Conservation (phyloP, 2,888 invertebrate species). For the Drosophila longiperda region DNA sequence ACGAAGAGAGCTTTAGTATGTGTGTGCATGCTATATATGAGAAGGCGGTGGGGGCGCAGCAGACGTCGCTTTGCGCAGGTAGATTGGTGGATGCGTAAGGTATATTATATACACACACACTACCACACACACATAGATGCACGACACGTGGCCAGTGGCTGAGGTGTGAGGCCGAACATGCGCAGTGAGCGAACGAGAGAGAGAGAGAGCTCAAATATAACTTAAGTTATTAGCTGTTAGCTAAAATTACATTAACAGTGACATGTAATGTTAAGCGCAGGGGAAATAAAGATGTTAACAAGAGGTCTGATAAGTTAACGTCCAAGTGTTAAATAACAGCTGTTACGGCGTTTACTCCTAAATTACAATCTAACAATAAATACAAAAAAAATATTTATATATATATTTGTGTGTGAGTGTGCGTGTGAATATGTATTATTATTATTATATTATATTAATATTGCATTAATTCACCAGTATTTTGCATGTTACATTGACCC, state of each 20-base stretch:
- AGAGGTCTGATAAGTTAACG: constrained; percentile 12
- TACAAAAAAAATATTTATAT: background rate
- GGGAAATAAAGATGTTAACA: constrained; percentile 42
- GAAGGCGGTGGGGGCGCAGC: constrained; percentile 49
- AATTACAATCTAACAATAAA: constrained; percentile 48
- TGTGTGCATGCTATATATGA: constrained; percentile 30
- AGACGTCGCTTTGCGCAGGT: constrained; percentile 81
- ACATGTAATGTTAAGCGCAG: constrained; percentile 22
- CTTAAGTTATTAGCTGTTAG: constrained; percentile 9
- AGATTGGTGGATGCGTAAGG: constrained; percentile 85
- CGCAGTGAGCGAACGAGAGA: constrained; percentile 42
- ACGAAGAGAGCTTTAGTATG: constrained; percentile 46
- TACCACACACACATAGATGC: constrained; percentile 44
- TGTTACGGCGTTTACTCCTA: constrained; percentile 38
- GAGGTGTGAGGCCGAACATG: constrained; percentile 62
- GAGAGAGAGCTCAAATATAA: constrained; percentile 12
- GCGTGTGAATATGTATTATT: background rate
- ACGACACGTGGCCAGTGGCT: constrained; percentile 50
- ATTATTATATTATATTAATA: too few relatives aligned
- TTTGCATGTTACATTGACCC: constrained; percentile 61
- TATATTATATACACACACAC: constrained; percentile 79
- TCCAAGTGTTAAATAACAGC: constrained; percentile 18
- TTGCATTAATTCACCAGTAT: constrained; percentile 18
- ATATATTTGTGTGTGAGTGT: background rate
- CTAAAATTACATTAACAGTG: constrained; percentile 10